phyloP scores from a whole-genome alignment of 53 echinoderm and acorn worm species.

The Holothuria scabra region DNA sequence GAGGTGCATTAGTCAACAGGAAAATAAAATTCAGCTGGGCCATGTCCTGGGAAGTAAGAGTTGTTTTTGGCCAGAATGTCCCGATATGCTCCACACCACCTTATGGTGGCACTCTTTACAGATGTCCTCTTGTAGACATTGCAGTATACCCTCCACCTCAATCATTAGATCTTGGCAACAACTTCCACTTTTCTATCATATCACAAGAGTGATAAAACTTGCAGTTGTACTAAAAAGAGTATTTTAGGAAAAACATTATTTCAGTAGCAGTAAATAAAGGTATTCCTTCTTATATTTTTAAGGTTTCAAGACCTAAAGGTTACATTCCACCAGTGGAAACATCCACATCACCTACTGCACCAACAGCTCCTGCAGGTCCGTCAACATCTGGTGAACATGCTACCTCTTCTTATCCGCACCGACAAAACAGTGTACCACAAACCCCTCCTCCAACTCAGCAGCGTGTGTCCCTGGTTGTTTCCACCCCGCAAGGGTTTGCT shows the following conservation, averaged over 20 bases:
- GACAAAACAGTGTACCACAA: constrained; percentile 8
- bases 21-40: no score
- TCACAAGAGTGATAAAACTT: no score
- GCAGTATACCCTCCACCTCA: no score
- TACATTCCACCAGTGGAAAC: constrained; percentile 24
- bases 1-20: no score
- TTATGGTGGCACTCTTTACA: no score
- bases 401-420: constrained; percentile 31
- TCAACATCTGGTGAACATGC: not conserved
- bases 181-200: no score
- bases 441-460: constrained; percentile 6
- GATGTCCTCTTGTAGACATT: no score
- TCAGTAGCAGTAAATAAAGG: no score
- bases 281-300: not conserved
- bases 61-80: no score
- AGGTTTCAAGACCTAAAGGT: not conserved
- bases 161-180: no score
- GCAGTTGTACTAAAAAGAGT: not conserved
- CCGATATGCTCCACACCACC: no score
- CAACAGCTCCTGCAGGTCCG: not conserved
- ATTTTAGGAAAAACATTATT: not conserved
- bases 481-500: constrained; percentile 7
- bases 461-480: constrained; percentile 27
- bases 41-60: no score
- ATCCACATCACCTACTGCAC: not conserved